Percentiles rank a stretch among this genome's conserved stretches.
These are phyloP conservation scores for Anadara kagoshimensis DNA, from an alignment of 1,140 invertebrate species.

Conservation along the genomic window DNA sequence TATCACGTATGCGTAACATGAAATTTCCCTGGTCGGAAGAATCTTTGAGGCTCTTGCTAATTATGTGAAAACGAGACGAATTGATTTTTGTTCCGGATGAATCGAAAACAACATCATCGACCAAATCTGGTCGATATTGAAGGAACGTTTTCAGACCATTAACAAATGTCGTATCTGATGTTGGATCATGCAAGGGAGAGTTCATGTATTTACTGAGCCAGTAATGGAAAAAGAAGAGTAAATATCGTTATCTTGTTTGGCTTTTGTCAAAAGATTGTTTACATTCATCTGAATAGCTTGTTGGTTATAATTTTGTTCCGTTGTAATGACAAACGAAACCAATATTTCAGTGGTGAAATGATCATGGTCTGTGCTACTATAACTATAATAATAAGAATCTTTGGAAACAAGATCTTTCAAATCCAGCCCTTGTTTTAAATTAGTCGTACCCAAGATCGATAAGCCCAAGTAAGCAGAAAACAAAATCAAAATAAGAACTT, in stretches of 20 bases:
- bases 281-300: background rate
- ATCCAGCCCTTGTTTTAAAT: conserved; percentile 1
- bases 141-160: conserved; percentile 76
- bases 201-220: conserved; percentile 3
- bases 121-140: conserved; percentile 72
- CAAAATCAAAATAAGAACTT: background rate
- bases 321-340: background rate
- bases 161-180: conserved; percentile 10
- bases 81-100: conserved; percentile 87
- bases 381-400: conserved; percentile 12
- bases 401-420: background rate
- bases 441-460: conserved; percentile 3
- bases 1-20: conserved; percentile 41
- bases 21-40: conserved; percentile 29
- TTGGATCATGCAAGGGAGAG: background rate
- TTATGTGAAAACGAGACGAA: conserved; percentile 56
- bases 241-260: background rate
- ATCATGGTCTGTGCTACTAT: background rate
- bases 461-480: background rate
- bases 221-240: background rate
- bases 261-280: background rate
- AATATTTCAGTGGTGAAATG: background rate
- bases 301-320: background rate
- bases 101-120: conserved; percentile 89
- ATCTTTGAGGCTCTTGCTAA: conserved; percentile 20